These are phyloP conservation scores for Drosophila mulleri DNA, from an alignment of 2,888 invertebrate genomes.

Conservation along the genomic window DNA sequence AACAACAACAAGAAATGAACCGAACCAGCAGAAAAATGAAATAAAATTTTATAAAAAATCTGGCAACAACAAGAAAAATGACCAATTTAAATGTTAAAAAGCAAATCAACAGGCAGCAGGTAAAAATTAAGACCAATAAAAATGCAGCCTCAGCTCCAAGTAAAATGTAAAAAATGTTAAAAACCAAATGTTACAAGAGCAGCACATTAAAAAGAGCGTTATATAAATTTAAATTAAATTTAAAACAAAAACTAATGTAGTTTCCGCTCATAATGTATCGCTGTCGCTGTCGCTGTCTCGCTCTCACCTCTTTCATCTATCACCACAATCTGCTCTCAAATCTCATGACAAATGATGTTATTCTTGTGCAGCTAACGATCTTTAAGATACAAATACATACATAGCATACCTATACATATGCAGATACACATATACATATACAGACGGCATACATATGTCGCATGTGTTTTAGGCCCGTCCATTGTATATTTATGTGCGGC, in stretches of 20 bases:
- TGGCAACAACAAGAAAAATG: slow-evolving; percentile 58
- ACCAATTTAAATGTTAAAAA: slow-evolving; percentile 78
- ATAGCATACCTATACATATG: slow-evolving; percentile 11
- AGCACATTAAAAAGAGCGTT: slow-evolving; percentile 27
- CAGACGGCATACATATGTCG: slow-evolving; percentile 1
- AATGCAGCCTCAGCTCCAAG: slow-evolving; percentile 57
- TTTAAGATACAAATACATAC: slow-evolving; percentile 54
- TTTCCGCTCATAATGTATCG: not conserved
- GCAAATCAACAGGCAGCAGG: slow-evolving; percentile 59
- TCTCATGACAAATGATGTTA: slow-evolving; percentile 62
- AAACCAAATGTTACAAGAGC: slow-evolving; percentile 26
- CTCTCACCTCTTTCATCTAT: slow-evolving; percentile 2
- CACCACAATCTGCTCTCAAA: slow-evolving; percentile 43
- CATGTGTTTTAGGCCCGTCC: slow-evolving; percentile 19
- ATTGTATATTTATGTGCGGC: slow-evolving; percentile 57
- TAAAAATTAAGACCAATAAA: slow-evolving; percentile 74
- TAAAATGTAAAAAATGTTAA: slow-evolving; percentile 25
- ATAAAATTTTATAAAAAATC: slow-evolving; percentile 18
- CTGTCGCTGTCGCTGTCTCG: not conserved
- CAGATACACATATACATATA: slow-evolving; percentile 10
- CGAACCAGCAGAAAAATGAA: slow-evolving; percentile 38
- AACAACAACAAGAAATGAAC: slow-evolving; percentile 45
- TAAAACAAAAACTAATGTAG: slow-evolving; percentile 24
- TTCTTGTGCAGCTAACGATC: slow-evolving; percentile 61
- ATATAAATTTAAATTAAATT: slow-evolving; percentile 27